phyloP scores from a whole-genome alignment of 2,113 vertebrate genomes.

The Sorex fumeus region DNA sequence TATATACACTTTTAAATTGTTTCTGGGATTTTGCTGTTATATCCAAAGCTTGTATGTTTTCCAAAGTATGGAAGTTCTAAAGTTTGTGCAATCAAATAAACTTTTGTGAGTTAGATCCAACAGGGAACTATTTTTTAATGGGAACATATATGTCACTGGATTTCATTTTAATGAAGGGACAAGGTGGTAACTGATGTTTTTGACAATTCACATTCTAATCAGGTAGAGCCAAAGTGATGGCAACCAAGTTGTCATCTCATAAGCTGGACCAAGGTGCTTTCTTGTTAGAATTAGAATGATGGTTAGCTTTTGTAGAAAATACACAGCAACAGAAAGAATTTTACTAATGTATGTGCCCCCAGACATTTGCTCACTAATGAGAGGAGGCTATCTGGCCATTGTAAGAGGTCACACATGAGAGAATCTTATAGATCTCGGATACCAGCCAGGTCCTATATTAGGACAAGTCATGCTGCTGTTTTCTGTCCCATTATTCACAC shows the following conservation, averaged over 20 bases:
- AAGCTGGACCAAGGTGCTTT: neutral
- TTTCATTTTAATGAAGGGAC: neutral
- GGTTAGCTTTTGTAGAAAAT: slow-evolving; percentile 1
- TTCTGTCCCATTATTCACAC: neutral
- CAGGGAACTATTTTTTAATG: neutral
- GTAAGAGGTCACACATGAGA: neutral
- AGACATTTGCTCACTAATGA: neutral
- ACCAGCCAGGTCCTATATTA: neutral
- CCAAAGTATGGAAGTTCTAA: neutral
- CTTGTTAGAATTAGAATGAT: neutral
- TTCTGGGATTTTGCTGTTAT: neutral
- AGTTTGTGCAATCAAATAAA: neutral
- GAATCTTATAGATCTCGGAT: neutral
- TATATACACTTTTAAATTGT: neutral
- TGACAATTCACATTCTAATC: neutral
- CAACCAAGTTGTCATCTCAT: neutral
- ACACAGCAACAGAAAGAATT: neutral
- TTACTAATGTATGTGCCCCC: neutral
- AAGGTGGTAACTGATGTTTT: neutral
- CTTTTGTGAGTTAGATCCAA: neutral
- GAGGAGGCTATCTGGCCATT: neutral
- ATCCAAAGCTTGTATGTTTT: slow-evolving; percentile 27
- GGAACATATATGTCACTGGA: neutral
- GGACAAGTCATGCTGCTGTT: neutral
- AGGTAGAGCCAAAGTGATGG: too few species aligned